phyloP scores from a whole-genome alignment of 2,113 vertebrate genomes.

The Noctilio leporinus region DNA sequence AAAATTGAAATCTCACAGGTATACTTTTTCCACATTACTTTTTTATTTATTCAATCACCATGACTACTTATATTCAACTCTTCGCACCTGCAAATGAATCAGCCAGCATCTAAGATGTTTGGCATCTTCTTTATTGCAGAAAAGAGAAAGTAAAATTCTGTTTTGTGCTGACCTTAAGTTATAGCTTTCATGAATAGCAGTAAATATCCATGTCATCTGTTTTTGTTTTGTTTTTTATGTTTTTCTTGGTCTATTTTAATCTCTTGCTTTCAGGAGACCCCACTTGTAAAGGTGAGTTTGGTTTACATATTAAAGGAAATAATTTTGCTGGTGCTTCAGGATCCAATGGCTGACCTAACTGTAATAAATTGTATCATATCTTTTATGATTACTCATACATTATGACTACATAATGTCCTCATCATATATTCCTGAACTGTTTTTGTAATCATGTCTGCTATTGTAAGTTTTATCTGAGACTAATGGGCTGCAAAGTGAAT shows the following conservation, averaged over 20 bases:
- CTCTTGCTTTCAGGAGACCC: not conserved
- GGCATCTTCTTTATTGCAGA: constrained; percentile 42
- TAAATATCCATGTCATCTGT: not conserved
- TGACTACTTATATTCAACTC: constrained; percentile 52
- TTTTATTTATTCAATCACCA: constrained; percentile 70
- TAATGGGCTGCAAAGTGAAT: constrained; percentile 27
- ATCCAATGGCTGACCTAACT: not conserved
- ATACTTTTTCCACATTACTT: constrained; percentile 24
- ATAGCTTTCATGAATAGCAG: not conserved
- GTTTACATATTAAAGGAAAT: not conserved
- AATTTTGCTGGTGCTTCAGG: not conserved
- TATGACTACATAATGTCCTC: constrained; percentile 14
- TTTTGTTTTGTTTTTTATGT: too few relatives aligned
- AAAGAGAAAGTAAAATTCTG: constrained; percentile 29
- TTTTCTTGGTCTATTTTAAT: not conserved
- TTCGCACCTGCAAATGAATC: constrained; percentile 68
- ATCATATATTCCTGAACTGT: constrained; percentile 25
- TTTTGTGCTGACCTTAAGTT: not conserved
- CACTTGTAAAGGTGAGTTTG: not conserved
- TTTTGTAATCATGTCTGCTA: constrained; percentile 48
- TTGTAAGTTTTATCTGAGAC: constrained; percentile 47
- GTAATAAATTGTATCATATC: constrained; percentile 14
- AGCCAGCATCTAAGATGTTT: constrained; percentile 60
- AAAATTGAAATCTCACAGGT: constrained; percentile 47
- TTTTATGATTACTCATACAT: constrained; percentile 33